phyloP scores from a whole-genome alignment of 2,888 invertebrate species.

The Epinotia ramella region DNA sequence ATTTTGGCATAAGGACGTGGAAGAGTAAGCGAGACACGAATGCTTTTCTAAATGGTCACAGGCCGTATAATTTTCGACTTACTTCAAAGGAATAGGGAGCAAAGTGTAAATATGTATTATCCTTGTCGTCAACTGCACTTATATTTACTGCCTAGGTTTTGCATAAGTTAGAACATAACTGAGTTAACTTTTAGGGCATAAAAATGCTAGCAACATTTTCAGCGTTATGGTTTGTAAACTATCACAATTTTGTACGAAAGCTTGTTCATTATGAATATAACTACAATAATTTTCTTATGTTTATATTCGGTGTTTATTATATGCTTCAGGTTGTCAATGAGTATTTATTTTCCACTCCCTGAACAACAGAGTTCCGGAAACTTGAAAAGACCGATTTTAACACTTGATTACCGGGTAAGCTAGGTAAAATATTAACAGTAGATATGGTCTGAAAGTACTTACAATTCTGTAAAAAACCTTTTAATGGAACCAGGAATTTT shows the following conservation, averaged over 20 bases:
- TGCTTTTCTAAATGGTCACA: no score
- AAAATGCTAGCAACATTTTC: background rate
- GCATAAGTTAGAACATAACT: no score
- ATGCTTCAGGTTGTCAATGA: background rate
- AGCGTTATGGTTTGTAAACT: background rate
- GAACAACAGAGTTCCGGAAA: background rate
- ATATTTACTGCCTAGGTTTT: no score
- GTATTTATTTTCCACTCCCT: background rate
- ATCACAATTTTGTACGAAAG: background rate
- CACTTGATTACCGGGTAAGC: background rate
- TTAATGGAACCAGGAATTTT: constrained; percentile 67
- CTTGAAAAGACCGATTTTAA: background rate
- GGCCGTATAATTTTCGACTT: no score
- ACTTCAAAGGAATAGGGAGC: no score
- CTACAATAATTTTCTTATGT: background rate
- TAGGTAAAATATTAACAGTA: background rate
- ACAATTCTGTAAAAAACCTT: constrained; percentile 60
- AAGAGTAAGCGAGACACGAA: no score
- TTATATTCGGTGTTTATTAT: background rate
- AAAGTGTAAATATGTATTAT: no score
- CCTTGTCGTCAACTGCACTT: no score
- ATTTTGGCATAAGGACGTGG: no score
- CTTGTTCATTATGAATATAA: background rate
- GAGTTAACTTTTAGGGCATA: background rate
- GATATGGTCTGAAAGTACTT: constrained; percentile 48